Evolutionary conservation across 2,888 invertebrate genomes (phyloP).

Genomic region (Caradrina kadenii): DNA sequence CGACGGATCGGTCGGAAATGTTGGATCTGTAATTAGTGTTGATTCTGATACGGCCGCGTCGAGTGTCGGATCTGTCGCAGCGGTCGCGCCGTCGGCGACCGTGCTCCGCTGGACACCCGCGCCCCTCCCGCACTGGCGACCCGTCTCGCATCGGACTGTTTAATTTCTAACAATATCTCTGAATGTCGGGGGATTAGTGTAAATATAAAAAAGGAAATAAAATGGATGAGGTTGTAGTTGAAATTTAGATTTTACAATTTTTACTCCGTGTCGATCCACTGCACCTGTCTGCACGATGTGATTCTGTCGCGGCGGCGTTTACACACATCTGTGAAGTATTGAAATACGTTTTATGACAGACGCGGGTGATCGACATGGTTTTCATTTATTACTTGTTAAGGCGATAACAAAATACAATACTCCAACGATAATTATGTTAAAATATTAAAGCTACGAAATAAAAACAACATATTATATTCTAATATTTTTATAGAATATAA

Average conservation of each 20-base stretch:
- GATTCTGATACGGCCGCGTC: conserved; percentile 39
- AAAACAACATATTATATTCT: conserved; percentile 84
- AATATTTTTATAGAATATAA: conserved; percentile 91
- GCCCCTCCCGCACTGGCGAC: conserved; percentile 87
- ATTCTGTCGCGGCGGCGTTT: conserved; percentile 73
- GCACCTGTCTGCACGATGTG: conserved; percentile 68
- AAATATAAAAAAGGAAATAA: conserved; percentile 72
- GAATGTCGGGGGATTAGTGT: conserved; percentile 72
- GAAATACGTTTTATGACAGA: conserved; percentile 33
- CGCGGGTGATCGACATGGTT: conserved; percentile 69
- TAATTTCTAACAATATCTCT: conserved; percentile 67
- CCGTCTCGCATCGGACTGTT: conserved; percentile 83
- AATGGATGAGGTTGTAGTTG: conserved; percentile 76
- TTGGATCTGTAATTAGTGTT: conserved; percentile 40
- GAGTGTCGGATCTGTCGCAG: conserved; percentile 42
- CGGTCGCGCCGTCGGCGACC: conserved; percentile 47
- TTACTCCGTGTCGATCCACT: conserved; percentile 72
- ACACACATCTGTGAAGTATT: conserved; percentile 68
- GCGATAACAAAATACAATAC: conserved; percentile 83
- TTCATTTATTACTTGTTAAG: conserved; percentile 77
- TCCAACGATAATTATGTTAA: conserved; percentile 86
- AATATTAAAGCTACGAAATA: conserved; percentile 81
- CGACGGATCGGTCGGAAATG: conserved; percentile 41
- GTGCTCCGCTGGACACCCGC: conserved; percentile 87
- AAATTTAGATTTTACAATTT: conserved; percentile 73